Percentiles rank a stretch among this genome's conserved stretches.
Conservation (phyloP, 2,797 vertebrate genomes). For the Chelidonichthys spinosus region DNA sequence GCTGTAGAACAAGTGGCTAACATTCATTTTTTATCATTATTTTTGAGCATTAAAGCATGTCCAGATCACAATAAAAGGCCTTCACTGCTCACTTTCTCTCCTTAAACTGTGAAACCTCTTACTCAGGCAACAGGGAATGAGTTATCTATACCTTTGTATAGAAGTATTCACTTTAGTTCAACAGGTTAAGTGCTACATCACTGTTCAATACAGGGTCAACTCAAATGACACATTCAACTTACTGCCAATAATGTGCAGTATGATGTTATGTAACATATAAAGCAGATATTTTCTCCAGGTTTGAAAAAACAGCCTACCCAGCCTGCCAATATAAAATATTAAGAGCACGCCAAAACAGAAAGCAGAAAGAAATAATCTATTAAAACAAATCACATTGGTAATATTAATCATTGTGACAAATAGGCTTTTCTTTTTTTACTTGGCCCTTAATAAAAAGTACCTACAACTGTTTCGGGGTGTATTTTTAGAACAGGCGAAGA, state of each 20-base stretch:
- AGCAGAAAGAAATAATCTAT: not conserved
- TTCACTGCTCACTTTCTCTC: not conserved
- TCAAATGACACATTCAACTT: not conserved
- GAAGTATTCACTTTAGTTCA: conserved; percentile 13
- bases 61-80: no score
- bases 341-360: not conserved
- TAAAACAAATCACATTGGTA: not conserved
- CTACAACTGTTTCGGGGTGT: not conserved
- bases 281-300: conserved; percentile 19
- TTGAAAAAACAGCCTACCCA: not conserved
- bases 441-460: not conserved
- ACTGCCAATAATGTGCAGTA: not conserved
- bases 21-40: no score
- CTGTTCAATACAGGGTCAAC: not conserved
- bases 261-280: not conserved
- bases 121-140: conserved; percentile 8
- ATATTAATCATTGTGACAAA: conserved; percentile 12
- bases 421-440: not conserved
- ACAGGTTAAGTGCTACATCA: not conserved
- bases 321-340: not conserved
- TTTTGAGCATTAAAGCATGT: no score
- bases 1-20: no score
- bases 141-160: conserved; percentile 5
- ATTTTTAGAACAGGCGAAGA: conserved; percentile 13
- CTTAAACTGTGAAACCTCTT: conserved; percentile 13